These are phyloP conservation scores for Austrofundulus limnaeus DNA, from an alignment of 2,113 vertebrate genomes.

Conservation along the genomic window DNA sequence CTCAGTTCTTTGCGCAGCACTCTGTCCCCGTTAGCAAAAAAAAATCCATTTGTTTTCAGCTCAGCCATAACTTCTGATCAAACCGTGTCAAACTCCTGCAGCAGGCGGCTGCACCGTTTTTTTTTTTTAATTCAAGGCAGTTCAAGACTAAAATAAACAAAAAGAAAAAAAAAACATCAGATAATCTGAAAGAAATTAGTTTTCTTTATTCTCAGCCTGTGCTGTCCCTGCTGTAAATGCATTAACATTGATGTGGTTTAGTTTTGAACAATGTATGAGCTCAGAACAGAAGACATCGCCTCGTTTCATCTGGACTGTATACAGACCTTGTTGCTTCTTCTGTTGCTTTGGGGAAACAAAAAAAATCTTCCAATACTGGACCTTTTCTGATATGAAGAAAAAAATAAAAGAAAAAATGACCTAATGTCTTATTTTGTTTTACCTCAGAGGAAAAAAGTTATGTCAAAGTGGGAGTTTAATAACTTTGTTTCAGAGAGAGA, in stretches of 20 bases:
- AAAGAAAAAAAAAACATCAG: neutral
- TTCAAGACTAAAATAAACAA: neutral
- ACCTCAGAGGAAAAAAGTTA: conserved; percentile 9
- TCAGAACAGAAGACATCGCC: neutral
- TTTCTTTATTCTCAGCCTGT: neutral
- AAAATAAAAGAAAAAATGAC: neutral
- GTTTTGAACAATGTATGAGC: neutral
- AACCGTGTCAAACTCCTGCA: no score
- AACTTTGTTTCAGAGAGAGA: conserved; percentile 16
- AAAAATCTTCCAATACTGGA: neutral
- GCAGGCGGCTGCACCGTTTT: no score
- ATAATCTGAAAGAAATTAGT: neutral
- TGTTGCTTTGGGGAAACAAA: conserved; percentile 7
- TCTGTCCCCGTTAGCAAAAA: no score
- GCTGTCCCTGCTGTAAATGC: neutral
- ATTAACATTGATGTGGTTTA: neutral
- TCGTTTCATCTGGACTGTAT: neutral
- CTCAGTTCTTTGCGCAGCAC: no score
- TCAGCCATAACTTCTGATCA: no score
- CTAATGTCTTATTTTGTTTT: neutral
- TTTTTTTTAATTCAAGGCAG: no score
- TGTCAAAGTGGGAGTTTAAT: conserved; percentile 6
- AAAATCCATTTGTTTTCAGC: no score
- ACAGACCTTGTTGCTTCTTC: neutral
- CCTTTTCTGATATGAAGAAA: neutral